Base-by-base conservation (phyloP, 1,140 invertebrate genomes). In the Drosophila hydei region DNA sequence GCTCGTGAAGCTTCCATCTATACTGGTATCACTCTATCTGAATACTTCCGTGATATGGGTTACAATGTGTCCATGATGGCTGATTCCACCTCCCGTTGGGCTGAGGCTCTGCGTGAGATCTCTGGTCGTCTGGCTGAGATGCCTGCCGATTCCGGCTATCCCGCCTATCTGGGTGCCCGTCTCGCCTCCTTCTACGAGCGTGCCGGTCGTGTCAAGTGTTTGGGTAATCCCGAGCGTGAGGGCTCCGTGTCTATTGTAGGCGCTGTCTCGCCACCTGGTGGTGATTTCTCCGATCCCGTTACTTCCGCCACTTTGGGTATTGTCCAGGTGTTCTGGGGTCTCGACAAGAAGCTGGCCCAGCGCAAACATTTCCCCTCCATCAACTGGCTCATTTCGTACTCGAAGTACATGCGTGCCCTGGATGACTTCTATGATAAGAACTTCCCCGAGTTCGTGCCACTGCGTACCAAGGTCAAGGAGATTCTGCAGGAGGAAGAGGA, bases 51-150 rank as follows among this genome's bases (percentile, higher is more conserved):
- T 92, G 98, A 99, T 92, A 99, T 99, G 99, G 99, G 99, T 92
- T 99, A 99, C 94, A 99, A 99, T 92, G 99, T 99, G 23, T 98
- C 99, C 60, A 99, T 99, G 99, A 99, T 99, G 99, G 99, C 99
- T 84, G 99, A 99, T 93, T 99, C 99, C n/a, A 99, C 99, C 11
- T 99, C 99, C 18, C 97, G 99, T 94, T 99, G 99, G 99, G 99
- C 99, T 55, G 99, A 99, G 93, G 99, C 99, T 87, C 94, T 99
- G 91, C 95, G 99, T 95, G 99, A 99, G 96, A 99, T 99, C 93
- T 99, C 99, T 2, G 99, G 99, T 93, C 98, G 99, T 94, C 94
- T 99, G 85, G 99, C 99, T 93, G 99, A 99, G 94, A 99, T 99
- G 99, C 99, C 99, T 93, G 99, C 99, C 75, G 98, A 98, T 93